Conservation (phyloP, 2,888 invertebrate genomes). For the Idaea dimidiata region DNA sequence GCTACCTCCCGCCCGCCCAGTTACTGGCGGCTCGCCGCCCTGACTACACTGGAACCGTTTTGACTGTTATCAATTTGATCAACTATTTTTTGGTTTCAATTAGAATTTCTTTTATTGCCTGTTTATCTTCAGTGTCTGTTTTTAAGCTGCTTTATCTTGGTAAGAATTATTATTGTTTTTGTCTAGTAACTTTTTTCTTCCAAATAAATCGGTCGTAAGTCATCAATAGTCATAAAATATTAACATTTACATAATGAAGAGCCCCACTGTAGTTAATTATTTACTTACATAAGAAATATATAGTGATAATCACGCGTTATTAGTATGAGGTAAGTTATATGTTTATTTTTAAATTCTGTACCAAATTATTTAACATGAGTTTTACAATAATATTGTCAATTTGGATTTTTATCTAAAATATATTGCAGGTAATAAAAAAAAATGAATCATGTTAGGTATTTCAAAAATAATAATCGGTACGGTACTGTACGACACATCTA, state of each 20-base stretch:
- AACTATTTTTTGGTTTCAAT: background rate
- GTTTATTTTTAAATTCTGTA: background rate
- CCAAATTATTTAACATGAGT: background rate
- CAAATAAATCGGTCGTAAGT: background rate
- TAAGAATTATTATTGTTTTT: background rate
- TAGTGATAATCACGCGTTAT: background rate
- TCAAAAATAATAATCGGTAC: background rate
- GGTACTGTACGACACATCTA: background rate
- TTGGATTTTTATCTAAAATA: background rate
- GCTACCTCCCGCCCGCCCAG: conserved; percentile 75
- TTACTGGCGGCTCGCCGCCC: conserved; percentile 57
- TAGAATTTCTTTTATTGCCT: background rate
- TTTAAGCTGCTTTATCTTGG: background rate
- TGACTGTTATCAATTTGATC: conserved; percentile 15
- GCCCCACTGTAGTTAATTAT: background rate
- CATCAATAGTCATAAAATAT: background rate
- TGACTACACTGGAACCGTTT: conserved; percentile 43
- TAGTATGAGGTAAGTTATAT: background rate
- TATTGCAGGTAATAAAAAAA: background rate
- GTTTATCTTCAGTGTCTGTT: background rate
- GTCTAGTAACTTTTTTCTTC: background rate
- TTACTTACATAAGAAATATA: background rate
- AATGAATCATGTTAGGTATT: background rate
- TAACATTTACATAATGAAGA: background rate
- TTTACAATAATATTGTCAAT: background rate